Evolutionary conservation across 2,113 vertebrate species (phyloP).

Genomic region (Heterotilapia buettikoferi): DNA sequence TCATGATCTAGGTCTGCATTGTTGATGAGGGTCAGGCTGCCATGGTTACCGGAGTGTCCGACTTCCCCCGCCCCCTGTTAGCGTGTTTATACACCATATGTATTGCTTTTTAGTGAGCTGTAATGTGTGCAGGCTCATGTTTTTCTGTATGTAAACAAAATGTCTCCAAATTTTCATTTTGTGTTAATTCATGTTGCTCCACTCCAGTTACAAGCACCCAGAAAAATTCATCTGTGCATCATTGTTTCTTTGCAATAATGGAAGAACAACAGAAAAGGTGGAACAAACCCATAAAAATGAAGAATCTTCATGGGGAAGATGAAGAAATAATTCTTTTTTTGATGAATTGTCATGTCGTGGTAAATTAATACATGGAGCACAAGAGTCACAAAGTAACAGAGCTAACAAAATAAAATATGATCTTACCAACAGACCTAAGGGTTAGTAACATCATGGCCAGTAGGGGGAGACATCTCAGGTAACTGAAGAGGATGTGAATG

Average conservation of each 20-base stretch:
- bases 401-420: background rate
- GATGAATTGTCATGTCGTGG: rapidly evolving
- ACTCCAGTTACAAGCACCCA: background rate
- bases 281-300: background rate
- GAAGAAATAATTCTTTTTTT: background rate
- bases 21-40: conserved; percentile 70
- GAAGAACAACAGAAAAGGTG: background rate
- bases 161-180: background rate
- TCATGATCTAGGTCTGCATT: conserved; percentile 43
- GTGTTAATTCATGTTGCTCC: rapidly evolving
- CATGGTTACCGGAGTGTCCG: conserved; percentile 57
- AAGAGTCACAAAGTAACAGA: background rate
- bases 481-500: background rate
- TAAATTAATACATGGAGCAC: background rate
- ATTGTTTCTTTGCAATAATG: background rate
- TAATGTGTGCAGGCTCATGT: background rate
- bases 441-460: background rate
- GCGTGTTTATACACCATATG: background rate
- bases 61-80: background rate
- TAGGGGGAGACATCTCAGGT: background rate
- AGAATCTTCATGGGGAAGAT: rapidly evolving
- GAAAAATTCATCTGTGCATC: background rate
- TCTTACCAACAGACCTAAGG: background rate
- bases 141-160: background rate
- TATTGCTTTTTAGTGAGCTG: background rate